Conservation (phyloP, 2,888 invertebrate genomes). For the Cremastobaeus sp. region DNA sequence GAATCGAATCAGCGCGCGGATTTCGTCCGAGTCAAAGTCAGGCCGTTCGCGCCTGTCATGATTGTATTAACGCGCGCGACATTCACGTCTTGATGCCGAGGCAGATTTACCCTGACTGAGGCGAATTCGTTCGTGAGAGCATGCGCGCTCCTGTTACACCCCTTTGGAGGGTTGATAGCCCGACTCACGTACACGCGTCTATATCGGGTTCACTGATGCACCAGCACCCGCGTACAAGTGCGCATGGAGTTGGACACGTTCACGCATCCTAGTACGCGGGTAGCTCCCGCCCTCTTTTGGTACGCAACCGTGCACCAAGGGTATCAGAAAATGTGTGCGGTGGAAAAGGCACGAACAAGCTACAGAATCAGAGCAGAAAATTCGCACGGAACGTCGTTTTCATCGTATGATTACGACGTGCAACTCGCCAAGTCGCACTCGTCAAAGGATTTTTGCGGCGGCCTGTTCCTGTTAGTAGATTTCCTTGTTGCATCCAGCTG, state of each 20-base stretch:
- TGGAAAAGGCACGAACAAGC: conserved; percentile 40
- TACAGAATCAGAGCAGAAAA: conserved; percentile 51
- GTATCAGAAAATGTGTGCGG: conserved; percentile 57
- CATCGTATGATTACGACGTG: conserved; percentile 10
- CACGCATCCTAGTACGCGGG: conserved; percentile 59
- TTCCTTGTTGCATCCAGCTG: conserved; percentile 14
- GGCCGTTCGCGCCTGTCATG: conserved; percentile 61
- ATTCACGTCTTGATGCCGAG: conserved; percentile 75
- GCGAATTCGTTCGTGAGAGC: conserved; percentile 74
- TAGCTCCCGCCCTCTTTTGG: conserved; percentile 54
- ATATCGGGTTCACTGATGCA: conserved; percentile 31
- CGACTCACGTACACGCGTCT: conserved; percentile 37
- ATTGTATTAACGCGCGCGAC: conserved; percentile 65
- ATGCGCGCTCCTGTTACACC: conserved; percentile 75
- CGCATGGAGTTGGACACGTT: conserved; percentile 58
- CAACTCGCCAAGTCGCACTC: too few relatives aligned
- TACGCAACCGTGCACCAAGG: conserved; percentile 46
- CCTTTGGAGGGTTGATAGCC: conserved; percentile 64
- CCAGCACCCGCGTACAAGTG: conserved; percentile 44
- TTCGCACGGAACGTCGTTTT: conserved; percentile 32
- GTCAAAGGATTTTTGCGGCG: conserved; percentile 18
- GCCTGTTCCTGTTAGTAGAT: conserved; percentile 8
- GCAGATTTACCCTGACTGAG: conserved; percentile 77
- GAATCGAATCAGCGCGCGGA: neutral
- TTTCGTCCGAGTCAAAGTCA: conserved; percentile 9